These are phyloP conservation scores for Musca domestica DNA, from an alignment of 1,140 invertebrate species.

Conservation along the genomic window DNA sequence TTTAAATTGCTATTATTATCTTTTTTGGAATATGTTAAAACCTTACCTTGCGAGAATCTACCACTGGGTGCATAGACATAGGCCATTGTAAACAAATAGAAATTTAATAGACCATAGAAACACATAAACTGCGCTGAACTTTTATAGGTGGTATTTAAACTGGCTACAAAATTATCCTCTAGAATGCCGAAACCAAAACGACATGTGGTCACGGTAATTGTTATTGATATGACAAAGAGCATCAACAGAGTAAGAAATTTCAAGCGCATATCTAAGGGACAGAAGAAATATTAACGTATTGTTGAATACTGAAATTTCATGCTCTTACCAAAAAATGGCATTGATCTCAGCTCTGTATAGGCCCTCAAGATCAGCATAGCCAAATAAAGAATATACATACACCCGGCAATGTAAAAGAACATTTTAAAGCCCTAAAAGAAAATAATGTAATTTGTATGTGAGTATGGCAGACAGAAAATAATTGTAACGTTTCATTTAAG, in stretches of 20 bases:
- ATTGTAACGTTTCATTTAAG: not conserved
- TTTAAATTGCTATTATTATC: not conserved
- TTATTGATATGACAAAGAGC: constrained; percentile 78
- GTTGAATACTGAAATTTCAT: not conserved
- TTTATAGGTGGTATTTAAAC: constrained; percentile 80
- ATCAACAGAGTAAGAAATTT: constrained; percentile 88
- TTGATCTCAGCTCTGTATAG: constrained; percentile 90
- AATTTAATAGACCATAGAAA: constrained; percentile 92
- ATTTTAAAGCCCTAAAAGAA: constrained; percentile 68
- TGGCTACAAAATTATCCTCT: constrained; percentile 91
- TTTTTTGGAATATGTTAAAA: not conserved
- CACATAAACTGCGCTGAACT: constrained; percentile 93
- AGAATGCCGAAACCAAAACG: constrained; percentile 85
- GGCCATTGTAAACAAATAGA: constrained; percentile 90
- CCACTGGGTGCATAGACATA: constrained; percentile 89
- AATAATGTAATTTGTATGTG: not conserved
- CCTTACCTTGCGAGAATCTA: constrained; percentile 75
- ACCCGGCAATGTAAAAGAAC: constrained; percentile 83
- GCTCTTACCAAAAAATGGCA: constrained; percentile 92
- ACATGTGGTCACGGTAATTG: constrained; percentile 72
- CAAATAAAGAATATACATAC: constrained; percentile 83
- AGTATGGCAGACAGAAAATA: too few relatives aligned
- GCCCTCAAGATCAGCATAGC: constrained; percentile 81
- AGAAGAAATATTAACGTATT: not conserved
- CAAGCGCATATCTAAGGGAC: constrained; percentile 79